A percentile compares a stretch with the other conserved stretches of the same genome.
Evolutionary conservation across 2,888 invertebrate species (phyloP).

Genomic region (Philereme vetulata): DNA sequence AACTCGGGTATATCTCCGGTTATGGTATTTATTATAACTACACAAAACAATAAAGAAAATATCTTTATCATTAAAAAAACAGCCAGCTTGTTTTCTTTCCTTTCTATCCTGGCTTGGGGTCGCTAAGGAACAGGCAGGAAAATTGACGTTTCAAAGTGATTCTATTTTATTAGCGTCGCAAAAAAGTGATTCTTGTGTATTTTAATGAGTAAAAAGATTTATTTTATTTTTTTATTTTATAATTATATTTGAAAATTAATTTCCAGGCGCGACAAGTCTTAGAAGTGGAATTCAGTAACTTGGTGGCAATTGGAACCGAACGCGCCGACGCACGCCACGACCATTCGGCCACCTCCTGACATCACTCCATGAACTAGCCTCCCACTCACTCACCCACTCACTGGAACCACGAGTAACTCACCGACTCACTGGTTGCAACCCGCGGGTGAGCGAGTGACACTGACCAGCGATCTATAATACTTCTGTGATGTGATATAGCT

Average conservation of each 20-base stretch:
- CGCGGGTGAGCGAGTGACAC: slow-evolving; percentile 3
- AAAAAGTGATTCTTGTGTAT: neutral
- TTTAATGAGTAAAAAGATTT: neutral
- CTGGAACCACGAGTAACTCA: slow-evolving; percentile 15
- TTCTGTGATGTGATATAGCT: slow-evolving; percentile 21
- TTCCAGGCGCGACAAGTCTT: slow-evolving; percentile 94
- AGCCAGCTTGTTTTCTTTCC: too few species aligned
- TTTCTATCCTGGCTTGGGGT: too few species aligned
- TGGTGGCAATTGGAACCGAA: slow-evolving; percentile 93
- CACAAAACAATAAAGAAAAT: too few species aligned
- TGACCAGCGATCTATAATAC: slow-evolving; percentile 1
- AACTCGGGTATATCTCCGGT: too few species aligned
- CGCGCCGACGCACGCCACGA: slow-evolving; percentile 84
- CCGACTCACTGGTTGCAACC: neutral
- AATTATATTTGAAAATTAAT: neutral
- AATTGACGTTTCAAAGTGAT: too few species aligned
- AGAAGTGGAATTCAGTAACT: slow-evolving; percentile 95
- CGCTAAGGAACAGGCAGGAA: too few species aligned
- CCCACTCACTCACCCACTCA: slow-evolving; percentile 19
- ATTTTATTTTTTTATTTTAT: neutral
- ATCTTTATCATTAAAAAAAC: too few species aligned
- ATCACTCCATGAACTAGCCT: slow-evolving; percentile 55
- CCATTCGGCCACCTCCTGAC: slow-evolving; percentile 74
- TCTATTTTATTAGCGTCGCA: too few species aligned
- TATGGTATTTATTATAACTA: too few species aligned